These are phyloP conservation scores for Leptopilina boulardi DNA, from an alignment of 1,140 invertebrate species.

Conservation along the genomic window DNA sequence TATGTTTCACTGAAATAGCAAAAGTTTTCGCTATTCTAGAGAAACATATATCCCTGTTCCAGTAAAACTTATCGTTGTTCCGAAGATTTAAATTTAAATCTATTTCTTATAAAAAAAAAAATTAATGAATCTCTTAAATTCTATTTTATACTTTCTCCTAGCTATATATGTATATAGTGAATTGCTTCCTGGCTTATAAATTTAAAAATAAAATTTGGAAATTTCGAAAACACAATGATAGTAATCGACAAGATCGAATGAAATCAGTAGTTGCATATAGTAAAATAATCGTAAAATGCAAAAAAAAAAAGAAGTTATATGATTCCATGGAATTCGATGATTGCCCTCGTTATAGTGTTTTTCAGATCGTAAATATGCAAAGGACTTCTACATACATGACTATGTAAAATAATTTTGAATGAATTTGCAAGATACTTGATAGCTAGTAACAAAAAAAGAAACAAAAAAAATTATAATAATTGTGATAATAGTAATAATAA, in stretches of 20 bases:
- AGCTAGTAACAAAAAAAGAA: too few relatives aligned
- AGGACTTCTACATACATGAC: neutral
- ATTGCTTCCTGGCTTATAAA: neutral
- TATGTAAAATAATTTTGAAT: neutral
- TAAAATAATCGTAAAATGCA: slow-evolving; percentile 8
- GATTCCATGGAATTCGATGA: slow-evolving; percentile 6
- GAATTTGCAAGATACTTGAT: neutral
- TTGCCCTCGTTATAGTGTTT: neutral
- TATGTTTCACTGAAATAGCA: too few relatives aligned
- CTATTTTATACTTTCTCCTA: neutral
- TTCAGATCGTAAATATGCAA: slow-evolving; percentile 17
- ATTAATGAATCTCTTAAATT: too few relatives aligned
- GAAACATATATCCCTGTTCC: too few relatives aligned
- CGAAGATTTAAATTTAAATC: too few relatives aligned
- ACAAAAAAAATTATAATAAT: too few relatives aligned
- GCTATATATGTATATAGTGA: neutral
- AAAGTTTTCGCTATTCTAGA: too few relatives aligned
- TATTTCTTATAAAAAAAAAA: too few relatives aligned
- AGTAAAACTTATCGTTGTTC: too few relatives aligned
- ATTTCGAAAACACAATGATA: neutral
- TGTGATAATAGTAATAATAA: too few relatives aligned
- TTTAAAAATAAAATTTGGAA: neutral
- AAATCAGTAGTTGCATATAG: neutral
- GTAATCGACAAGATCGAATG: neutral
- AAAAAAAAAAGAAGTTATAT: neutral